Percentiles rank a stretch among this genome's conserved stretches.
Evolutionary conservation across 2,113 vertebrate species (phyloP).

Genomic region (Leptobrachium ailaonicum): DNA sequence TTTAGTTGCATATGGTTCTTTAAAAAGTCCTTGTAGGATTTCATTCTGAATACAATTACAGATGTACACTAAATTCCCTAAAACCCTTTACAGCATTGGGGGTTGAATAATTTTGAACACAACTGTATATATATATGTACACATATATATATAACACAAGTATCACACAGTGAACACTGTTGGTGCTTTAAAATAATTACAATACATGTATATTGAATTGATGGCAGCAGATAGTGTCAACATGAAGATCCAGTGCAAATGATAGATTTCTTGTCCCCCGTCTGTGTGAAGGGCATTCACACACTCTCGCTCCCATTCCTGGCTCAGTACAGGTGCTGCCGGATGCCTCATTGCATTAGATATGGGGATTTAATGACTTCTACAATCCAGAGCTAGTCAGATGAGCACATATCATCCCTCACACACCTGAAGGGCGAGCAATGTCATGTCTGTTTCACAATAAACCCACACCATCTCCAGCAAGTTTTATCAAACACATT

Average conservation of each 20-base stretch:
- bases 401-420: slow-evolving; percentile 29
- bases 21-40: no score
- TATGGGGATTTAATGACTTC: slow-evolving; percentile 41
- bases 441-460: slow-evolving; percentile 22
- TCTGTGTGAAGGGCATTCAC: slow-evolving; percentile 26
- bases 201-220: no score
- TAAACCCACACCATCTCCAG: neutral
- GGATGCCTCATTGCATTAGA: slow-evolving; percentile 44
- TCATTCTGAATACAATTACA: no score
- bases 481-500: neutral
- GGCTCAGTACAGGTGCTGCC: slow-evolving; percentile 32
- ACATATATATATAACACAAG: no score
- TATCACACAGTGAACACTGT: no score
- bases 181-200: no score
- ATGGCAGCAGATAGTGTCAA: neutral
- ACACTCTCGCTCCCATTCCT: neutral
- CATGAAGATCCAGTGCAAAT: neutral
- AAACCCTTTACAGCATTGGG: no score
- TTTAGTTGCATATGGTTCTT: no score
- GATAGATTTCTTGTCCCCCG: slow-evolving; percentile 6
- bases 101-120: no score
- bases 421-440: slow-evolving; percentile 34
- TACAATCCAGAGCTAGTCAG: slow-evolving; percentile 35
- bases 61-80: no score
- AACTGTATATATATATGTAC: no score